Evolutionary conservation across 2,113 vertebrate species (phyloP).

Genomic region (Copsychus sechellarum): DNA sequence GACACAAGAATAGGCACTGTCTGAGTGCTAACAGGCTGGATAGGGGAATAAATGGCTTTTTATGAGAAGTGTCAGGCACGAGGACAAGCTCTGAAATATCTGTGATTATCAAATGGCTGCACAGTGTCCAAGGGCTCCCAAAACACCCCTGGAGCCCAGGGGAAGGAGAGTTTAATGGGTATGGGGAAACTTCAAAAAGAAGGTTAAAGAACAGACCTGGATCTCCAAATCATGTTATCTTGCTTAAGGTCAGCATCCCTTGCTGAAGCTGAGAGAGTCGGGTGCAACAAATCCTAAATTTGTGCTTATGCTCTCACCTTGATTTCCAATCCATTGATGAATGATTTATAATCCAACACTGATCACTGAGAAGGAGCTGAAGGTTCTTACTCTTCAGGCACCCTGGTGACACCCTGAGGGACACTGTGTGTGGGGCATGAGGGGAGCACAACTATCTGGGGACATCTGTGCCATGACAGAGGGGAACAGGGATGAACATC

Average conservation of each 20-base stretch:
- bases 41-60: not conserved
- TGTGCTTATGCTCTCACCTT: not conserved
- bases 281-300: not conserved
- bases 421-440: fast-evolving
- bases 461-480: fast-evolving
- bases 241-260: not conserved
- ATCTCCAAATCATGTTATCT: not conserved
- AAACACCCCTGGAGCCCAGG: not conserved
- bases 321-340: not conserved
- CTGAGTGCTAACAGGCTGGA: not conserved
- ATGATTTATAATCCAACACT: not conserved
- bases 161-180: not conserved
- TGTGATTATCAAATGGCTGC: not conserved
- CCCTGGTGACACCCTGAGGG: not conserved
- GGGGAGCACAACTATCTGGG: fast-evolving
- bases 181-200: not conserved
- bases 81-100: not conserved
- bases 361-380: not conserved
- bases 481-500: not conserved
- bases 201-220: not conserved
- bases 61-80: not conserved
- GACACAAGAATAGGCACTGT: not conserved
- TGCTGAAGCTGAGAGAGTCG: not conserved
- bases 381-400: not conserved
- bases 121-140: not conserved